Evolutionary conservation across 1,140 invertebrate genomes (phyloP).

Genomic region (Drosophila aff.): DNA sequence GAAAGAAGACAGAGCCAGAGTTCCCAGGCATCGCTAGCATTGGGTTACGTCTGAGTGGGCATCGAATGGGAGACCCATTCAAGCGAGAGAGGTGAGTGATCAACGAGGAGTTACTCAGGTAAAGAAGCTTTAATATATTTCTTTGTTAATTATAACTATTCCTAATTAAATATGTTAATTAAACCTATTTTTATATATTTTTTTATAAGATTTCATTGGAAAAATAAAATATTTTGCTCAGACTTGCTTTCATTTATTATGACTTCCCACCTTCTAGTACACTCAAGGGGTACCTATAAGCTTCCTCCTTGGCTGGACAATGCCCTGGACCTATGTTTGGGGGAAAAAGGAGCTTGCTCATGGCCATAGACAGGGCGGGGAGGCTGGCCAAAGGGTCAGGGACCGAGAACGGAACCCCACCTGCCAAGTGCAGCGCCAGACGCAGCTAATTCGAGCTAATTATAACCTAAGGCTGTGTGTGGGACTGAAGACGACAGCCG

Average conservation of each 20-base stretch:
- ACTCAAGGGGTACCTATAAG: neutral
- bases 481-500: slow-evolving; percentile 56
- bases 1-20: slow-evolving; percentile 13
- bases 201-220: neutral
- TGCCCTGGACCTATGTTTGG: neutral
- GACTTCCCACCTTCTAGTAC: neutral
- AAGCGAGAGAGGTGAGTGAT: neutral
- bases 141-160: neutral
- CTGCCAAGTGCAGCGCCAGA: slow-evolving; percentile 68
- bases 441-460: slow-evolving; percentile 77
- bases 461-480: slow-evolving; percentile 48
- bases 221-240: too few relatives aligned
- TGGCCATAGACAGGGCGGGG: neutral
- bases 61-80: slow-evolving; percentile 2
- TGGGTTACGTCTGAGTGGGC: slow-evolving; percentile 40
- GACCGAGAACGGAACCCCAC: slow-evolving; percentile 22
- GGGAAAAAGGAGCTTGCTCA: neutral
- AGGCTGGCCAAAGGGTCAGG: neutral
- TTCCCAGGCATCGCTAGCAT: slow-evolving; percentile 1
- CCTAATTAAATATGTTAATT: neutral
- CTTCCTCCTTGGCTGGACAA: slow-evolving; percentile 10
- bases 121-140: neutral
- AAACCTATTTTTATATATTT: neutral
- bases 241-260: neutral
- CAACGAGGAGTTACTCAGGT: neutral